These are phyloP conservation scores for Drosophila biarmipes DNA, from an alignment of 1,140 invertebrate species.

Conservation along the genomic window DNA sequence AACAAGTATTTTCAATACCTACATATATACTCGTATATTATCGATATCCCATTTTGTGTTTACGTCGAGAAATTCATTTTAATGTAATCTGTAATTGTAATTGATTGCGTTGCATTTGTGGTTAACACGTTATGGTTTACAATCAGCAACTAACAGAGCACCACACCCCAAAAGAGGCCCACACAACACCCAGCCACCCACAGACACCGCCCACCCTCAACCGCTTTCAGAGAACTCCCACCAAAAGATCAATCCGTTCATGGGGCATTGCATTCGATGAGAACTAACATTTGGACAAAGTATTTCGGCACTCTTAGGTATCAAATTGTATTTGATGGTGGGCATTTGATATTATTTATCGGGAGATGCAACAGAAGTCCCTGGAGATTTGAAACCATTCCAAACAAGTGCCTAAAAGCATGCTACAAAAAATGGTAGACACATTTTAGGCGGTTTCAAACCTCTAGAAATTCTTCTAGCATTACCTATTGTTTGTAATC, in stretches of 20 bases:
- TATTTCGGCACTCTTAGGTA: slow-evolving; percentile 52
- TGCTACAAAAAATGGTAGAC: not conserved
- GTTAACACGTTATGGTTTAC: slow-evolving; percentile 40
- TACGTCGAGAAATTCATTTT: slow-evolving; percentile 79
- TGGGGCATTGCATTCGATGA: slow-evolving; percentile 21
- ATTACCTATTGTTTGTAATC: not conserved
- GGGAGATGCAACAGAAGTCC: not conserved
- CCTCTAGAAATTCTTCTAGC: not conserved
- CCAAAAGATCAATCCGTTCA: slow-evolving; percentile 30
- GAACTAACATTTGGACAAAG: slow-evolving; percentile 40
- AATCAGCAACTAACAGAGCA: slow-evolving; percentile 52
- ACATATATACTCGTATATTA: slow-evolving; percentile 20
- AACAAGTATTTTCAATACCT: slow-evolving; percentile 9
- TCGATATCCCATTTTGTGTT: slow-evolving; percentile 77
- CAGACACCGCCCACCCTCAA: slow-evolving; percentile 29
- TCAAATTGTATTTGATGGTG: slow-evolving; percentile 28
- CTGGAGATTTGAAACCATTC: not conserved
- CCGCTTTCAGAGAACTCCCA: slow-evolving; percentile 45
- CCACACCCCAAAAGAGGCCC: slow-evolving; percentile 32
- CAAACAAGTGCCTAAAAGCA: not conserved
- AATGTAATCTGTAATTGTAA: slow-evolving; percentile 63
- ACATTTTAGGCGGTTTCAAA: not conserved
- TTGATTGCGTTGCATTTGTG: slow-evolving; percentile 48
- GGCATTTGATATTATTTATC: slow-evolving; percentile 25
- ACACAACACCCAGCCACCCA: slow-evolving; percentile 23